These are phyloP conservation scores for Callopanchax toddi DNA, from an alignment of 2,113 vertebrate species.

Conservation along the genomic window DNA sequence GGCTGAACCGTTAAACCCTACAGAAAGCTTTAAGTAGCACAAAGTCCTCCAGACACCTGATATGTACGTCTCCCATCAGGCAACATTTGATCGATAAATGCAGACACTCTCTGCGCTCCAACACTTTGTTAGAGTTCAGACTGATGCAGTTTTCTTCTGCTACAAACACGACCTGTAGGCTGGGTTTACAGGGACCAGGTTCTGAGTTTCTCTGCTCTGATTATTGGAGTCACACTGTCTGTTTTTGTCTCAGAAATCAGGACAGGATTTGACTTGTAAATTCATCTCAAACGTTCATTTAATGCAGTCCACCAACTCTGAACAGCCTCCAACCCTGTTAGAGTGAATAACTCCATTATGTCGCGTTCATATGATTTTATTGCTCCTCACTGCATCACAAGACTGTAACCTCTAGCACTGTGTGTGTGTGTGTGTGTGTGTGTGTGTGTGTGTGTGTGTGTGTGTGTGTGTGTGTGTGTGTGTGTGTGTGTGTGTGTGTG, in stretches of 20 bases:
- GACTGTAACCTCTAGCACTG: slow-evolving; percentile 1
- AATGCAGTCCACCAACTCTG: background rate
- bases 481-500: background rate
- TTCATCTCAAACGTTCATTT: background rate
- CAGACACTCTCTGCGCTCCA: too few species aligned
- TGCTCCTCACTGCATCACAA: slow-evolving; percentile 19
- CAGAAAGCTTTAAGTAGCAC: background rate
- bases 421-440: background rate
- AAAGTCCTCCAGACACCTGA: background rate
- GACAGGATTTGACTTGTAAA: slow-evolving; percentile 11
- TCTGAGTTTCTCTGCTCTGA: background rate
- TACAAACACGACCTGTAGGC: too few species aligned
- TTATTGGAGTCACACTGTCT: background rate
- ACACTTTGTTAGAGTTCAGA: too few species aligned
- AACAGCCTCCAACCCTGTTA: background rate
- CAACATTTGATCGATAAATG: background rate
- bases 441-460: background rate
- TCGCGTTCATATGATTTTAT: slow-evolving; percentile 17
- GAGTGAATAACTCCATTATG: slow-evolving; percentile 30
- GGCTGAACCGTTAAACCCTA: background rate
- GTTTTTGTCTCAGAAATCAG: background rate
- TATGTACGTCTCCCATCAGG: background rate
- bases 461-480: background rate
- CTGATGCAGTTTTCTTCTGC: fast-evolving
- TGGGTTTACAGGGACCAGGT: too few species aligned